Evolutionary conservation across 2,888 invertebrate genomes (phyloP).

Genomic region (Dioctria rufipes): DNA sequence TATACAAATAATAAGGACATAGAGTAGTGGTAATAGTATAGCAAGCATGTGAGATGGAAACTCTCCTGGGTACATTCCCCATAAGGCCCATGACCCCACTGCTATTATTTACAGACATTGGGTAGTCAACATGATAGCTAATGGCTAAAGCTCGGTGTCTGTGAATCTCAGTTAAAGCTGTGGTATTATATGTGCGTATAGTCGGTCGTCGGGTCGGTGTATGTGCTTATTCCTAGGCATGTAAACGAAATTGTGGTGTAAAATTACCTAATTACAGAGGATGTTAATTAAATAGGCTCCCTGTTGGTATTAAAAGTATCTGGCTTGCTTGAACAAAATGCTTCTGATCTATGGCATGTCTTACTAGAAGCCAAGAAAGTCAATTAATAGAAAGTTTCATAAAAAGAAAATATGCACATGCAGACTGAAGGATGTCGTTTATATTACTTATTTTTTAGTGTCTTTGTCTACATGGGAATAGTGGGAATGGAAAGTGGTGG

Average conservation of each 20-base stretch:
- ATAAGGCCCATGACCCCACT: slow-evolving; percentile 56
- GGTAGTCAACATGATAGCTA: slow-evolving; percentile 49
- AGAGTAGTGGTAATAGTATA: no score
- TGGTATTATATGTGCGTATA: slow-evolving; percentile 4
- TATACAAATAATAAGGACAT: no score
- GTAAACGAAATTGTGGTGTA: slow-evolving; percentile 58
- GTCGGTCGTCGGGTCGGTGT: neutral
- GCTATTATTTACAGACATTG: slow-evolving; percentile 55
- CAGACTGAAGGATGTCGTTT: no score
- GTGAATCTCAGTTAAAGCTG: slow-evolving; percentile 31
- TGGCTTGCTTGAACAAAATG: slow-evolving; percentile 9
- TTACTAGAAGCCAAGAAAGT: neutral
- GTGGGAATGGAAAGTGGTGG: no score
- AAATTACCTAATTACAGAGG: slow-evolving; percentile 59
- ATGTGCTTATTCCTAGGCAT: slow-evolving; percentile 19
- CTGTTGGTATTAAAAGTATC: slow-evolving; percentile 44
- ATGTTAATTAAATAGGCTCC: slow-evolving; percentile 58
- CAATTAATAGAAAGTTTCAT: neutral
- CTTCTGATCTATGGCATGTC: slow-evolving; percentile 23
- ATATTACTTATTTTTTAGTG: no score
- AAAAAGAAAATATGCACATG: no score
- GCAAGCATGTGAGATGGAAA: slow-evolving; percentile 19
- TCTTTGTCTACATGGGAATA: no score
- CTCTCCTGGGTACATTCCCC: slow-evolving; percentile 39
- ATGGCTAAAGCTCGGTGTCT: slow-evolving; percentile 29